Base-by-base conservation (phyloP, 2,797 vertebrate genomes). In the Anguilla pacifica region DNA sequence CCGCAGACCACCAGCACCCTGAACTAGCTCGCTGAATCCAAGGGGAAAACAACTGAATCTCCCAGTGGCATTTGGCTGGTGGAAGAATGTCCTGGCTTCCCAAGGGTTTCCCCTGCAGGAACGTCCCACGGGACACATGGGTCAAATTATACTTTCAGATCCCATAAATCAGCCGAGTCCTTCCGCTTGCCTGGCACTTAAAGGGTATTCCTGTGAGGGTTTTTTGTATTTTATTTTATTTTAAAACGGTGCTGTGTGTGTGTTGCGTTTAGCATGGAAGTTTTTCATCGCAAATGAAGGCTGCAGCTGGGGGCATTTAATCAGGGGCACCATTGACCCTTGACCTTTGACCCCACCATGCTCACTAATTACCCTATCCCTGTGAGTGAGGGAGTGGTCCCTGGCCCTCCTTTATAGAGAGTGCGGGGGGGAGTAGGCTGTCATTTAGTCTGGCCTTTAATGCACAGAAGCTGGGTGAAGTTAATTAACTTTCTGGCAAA, bases 391-490 rank as follows among this genome's bases (percentile, higher is more conserved):
- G 72, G 51, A 55, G 67, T 77, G 35, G 61, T 17, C 59, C 59
- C 22, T 9, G 53, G 59, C 28, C 57, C 72, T 39, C 17, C 85
- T 67, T 53, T 83, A 85, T 53, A 31, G 2, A 11, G 35, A 77
- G 72, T 39, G 35, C 35, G n/a, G n/a, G 67, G 35, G 72, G n/a
- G 77, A 61, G 74, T 83, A 77, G 28, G 84, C 57, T 59, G 72
- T 88, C 83, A 87, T 88, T 90, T 85, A 83, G 83, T 86, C 84
- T 83, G 86, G 85, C 74, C 83, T 86, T 77, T 49, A 61, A 49
- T 85, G 61, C 25, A 55, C 35, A 86, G 85, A 51, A 57, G 86
- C 57, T 83, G 64, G 61, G 35, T 77, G 43, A 87, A 88, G 82
- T 85, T 88, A 85, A 89, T 89, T 86, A 89, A 67, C 70, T 88